These are phyloP conservation scores for Epinephelus cyanopodus DNA, from an alignment of 2,113 vertebrate species.

Conservation along the genomic window DNA sequence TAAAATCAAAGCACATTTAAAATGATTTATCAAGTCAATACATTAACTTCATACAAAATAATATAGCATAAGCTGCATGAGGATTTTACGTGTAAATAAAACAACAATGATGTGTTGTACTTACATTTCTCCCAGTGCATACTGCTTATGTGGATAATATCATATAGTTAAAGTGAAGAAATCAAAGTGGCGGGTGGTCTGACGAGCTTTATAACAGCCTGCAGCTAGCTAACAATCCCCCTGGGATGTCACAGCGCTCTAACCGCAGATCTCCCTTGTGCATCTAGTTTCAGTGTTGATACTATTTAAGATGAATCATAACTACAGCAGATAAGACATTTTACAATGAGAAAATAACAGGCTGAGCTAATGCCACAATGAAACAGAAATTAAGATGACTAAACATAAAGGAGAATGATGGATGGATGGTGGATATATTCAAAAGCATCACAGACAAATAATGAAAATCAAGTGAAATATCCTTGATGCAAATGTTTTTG, in stretches of 20 bases:
- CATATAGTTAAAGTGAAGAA: conserved; percentile 31
- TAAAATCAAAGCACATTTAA: not conserved
- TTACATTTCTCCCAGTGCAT: conserved; percentile 88
- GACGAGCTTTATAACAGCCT: conserved; percentile 75
- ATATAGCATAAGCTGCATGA: not conserved
- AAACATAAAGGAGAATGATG: not conserved
- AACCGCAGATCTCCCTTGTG: conserved; percentile 69
- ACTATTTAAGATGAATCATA: conserved; percentile 6
- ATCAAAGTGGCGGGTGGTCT: conserved; percentile 61
- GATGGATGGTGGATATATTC: not conserved
- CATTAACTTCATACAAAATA: not conserved
- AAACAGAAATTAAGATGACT: not conserved
- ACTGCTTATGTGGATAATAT: conserved; percentile 39
- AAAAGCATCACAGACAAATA: not conserved
- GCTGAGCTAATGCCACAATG: not conserved
- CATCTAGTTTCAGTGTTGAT: conserved; percentile 54
- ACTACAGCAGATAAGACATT: not conserved
- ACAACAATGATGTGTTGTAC: conserved; percentile 60
- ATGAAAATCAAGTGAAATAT: not conserved
- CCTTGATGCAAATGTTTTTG: not conserved
- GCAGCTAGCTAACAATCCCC: conserved; percentile 60
- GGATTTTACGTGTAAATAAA: not conserved
- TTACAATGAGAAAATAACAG: not conserved
- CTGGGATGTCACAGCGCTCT: conserved; percentile 73
- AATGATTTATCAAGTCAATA: not conserved